Base-by-base conservation (phyloP, 1,140 invertebrate species). In the Akabosia matsudoensis region DNA sequence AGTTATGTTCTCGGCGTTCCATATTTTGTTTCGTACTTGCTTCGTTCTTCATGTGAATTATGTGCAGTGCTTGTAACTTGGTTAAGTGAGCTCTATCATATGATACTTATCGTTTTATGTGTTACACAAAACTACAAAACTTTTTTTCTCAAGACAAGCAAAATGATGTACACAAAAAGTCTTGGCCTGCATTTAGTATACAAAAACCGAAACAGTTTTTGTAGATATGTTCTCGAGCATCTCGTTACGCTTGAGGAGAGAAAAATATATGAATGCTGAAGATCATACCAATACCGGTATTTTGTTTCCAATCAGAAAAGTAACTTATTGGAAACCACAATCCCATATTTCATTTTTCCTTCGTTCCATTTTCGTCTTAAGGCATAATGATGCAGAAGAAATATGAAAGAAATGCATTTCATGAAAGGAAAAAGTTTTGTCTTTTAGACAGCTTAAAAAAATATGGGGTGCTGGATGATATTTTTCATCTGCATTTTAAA, bases 291-390 rank as follows among this genome's bases (percentile, higher is more conserved):
- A 24, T 7, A 22, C 3, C 28, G 61, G 28, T 67, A 30, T 67
- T 67, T 67, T 28, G 61, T 67, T 67, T 67, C 61, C 61, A 67
- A 67, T 67, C 61, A 31, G 61, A 67, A 67, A 67, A 67, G 61
- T 67, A 67, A 67, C 28, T 67, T 67, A 67, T 67, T 67, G 61
- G 61, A 67, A 67, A 10, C 28, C 24, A 14, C 24, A 67, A 67
- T 67, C 61, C 61, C 61, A 67, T 67, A 30, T 67, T 67, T 67
- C 61, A 67, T 67, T 67, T 61, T 24, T 7, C 54, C 24, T 67
- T 31, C 24, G 22, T 67, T 67, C 61, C 28, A 22, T 3, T 56
- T 56, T 13, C 3, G 54, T n/a, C 3, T 10, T 56, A 22, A 56
- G 10, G n/a, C 22, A 22, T n/a, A 22, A 4, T n/a, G n/a, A 13